Percentiles rank a stretch among this genome's conserved stretches.
Conservation (phyloP, 2,797 vertebrate species). For the Scleropages formosus region DNA sequence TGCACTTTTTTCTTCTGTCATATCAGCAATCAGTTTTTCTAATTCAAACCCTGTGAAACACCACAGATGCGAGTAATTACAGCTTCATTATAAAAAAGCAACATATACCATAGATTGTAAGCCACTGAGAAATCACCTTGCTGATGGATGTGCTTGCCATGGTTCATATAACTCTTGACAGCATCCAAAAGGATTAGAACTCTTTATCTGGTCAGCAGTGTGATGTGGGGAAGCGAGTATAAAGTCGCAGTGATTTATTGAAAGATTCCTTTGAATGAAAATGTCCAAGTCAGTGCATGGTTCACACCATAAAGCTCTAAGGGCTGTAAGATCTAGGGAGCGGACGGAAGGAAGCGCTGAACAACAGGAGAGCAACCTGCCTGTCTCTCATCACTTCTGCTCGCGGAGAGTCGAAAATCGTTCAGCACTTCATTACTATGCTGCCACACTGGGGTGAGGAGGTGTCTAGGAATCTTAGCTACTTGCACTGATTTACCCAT, state of each 20-base stretch:
- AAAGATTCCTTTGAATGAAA: slow-evolving; percentile 81
- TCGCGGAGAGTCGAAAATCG: slow-evolving; percentile 2
- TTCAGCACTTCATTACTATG: slow-evolving; percentile 10
- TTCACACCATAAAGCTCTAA: slow-evolving; percentile 55
- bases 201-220: slow-evolving; percentile 78
- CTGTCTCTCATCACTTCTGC: background rate
- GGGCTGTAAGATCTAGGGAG: slow-evolving; percentile 62
- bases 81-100: slow-evolving; percentile 71
- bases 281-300: slow-evolving; percentile 65
- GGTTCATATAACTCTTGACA: slow-evolving; percentile 78
- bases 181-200: slow-evolving; percentile 82
- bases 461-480: background rate
- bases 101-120: slow-evolving; percentile 82
- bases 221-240: slow-evolving; percentile 77
- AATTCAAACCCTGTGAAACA: slow-evolving; percentile 72
- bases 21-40: slow-evolving; percentile 3
- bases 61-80: slow-evolving; percentile 74
- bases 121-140: slow-evolving; percentile 77
- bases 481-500: background rate
- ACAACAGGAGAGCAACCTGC: slow-evolving; percentile 23
- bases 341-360: background rate
- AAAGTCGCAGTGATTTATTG: slow-evolving; percentile 83
- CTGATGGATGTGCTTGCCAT: slow-evolving; percentile 80
- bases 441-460: background rate
- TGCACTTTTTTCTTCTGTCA: too few relatives aligned